These are phyloP conservation scores for Drosophila varians DNA, from an alignment of 1,140 invertebrate species.

Conservation along the genomic window DNA sequence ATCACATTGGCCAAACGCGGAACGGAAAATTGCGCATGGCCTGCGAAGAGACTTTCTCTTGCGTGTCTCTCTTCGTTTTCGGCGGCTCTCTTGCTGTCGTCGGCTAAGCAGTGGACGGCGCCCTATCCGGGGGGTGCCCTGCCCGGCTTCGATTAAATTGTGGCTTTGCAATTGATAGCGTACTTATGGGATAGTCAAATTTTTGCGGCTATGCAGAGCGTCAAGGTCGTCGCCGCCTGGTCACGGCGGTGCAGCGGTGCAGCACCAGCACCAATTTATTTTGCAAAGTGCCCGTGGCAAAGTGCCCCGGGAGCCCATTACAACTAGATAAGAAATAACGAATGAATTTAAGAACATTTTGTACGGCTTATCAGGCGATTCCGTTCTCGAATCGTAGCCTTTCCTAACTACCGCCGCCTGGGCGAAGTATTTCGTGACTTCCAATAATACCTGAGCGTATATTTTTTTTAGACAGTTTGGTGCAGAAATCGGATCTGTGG, in stretches of 20 bases:
- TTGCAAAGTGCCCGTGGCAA: background rate
- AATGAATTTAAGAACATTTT: background rate
- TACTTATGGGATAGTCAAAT: background rate
- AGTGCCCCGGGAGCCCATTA: background rate
- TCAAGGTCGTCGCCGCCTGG: constrained; percentile 6
- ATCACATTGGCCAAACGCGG: constrained; percentile 67
- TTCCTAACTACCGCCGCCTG: background rate
- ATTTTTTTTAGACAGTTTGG: background rate
- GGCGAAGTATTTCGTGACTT: background rate
- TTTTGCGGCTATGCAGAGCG: background rate
- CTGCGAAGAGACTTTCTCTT: constrained; percentile 18
- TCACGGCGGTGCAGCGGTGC: background rate
- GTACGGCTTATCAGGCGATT: background rate
- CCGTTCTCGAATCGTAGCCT: background rate
- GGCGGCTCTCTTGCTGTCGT: constrained; percentile 6
- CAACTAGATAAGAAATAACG: background rate
- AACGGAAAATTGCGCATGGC: constrained; percentile 69
- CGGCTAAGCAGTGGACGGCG: constrained; percentile 30
- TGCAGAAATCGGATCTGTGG: no score
- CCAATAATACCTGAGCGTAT: background rate
- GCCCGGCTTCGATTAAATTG: background rate
- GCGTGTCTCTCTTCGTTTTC: constrained; percentile 2
- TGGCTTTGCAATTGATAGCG: background rate
- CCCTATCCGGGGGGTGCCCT: background rate
- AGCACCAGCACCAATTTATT: background rate